phyloP scores from a whole-genome alignment of 2,113 vertebrate species.

The Elachura formosa region DNA sequence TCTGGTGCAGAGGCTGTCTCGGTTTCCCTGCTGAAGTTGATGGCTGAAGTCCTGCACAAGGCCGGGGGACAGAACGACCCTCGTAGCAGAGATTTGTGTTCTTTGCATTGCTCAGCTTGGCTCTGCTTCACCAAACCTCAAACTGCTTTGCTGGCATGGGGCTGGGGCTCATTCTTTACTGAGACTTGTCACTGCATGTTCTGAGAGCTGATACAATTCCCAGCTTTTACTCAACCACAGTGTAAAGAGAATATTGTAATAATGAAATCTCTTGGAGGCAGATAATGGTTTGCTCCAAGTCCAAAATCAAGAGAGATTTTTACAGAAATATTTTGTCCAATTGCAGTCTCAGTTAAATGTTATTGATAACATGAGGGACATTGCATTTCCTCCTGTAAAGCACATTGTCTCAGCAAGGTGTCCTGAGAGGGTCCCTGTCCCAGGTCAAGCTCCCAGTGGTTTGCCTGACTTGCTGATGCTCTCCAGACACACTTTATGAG shows the following conservation, averaged over 20 bases:
- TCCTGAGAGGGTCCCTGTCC: neutral
- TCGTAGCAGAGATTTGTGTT: neutral
- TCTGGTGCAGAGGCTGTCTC: neutral
- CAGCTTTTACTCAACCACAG: neutral
- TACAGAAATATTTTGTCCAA: neutral
- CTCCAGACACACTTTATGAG: neutral
- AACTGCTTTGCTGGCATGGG: neutral
- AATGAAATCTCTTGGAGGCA: neutral
- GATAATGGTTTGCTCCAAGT: neutral
- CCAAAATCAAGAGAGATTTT: neutral
- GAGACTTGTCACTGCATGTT: neutral
- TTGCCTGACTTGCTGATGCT: neutral
- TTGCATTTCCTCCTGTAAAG: neutral
- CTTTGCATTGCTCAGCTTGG: neutral
- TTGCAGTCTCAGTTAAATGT: neutral
- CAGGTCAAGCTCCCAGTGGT: neutral
- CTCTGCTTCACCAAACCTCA: neutral
- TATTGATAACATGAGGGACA: neutral
- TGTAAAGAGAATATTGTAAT: neutral
- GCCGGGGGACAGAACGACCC: neutral
- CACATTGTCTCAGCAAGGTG: accelerated
- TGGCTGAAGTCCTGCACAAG: neutral
- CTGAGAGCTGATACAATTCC: neutral
- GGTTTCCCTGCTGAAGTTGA: neutral
- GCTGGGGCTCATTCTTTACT: neutral